A percentile compares a stretch with the other conserved stretches of the same genome.
phyloP scores from a whole-genome alignment of 2,888 invertebrate genomes.

The Tetranychus truncatus region DNA sequence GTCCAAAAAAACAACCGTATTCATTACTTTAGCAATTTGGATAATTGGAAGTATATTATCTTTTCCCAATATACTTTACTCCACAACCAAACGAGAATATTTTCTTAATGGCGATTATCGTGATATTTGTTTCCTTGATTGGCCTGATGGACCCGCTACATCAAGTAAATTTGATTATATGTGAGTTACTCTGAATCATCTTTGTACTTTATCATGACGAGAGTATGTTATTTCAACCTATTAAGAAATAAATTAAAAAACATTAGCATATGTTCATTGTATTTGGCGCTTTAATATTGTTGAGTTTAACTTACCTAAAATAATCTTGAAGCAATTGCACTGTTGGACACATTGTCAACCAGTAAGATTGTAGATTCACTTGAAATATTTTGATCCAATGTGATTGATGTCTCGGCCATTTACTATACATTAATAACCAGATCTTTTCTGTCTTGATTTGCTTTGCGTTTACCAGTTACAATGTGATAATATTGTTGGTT shows the following conservation, averaged over 20 bases:
- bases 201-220: background rate
- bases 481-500: conserved; percentile 56
- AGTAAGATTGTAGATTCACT: too few species aligned
- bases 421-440: too few species aligned
- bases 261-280: too few species aligned
- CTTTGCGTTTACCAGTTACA: conserved; percentile 44
- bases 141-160: conserved; percentile 26
- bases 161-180: conserved; percentile 23
- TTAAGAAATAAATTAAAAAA: too few species aligned
- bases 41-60: conserved; percentile 55
- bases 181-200: conserved; percentile 11
- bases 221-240: too few species aligned
- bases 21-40: conserved; percentile 70
- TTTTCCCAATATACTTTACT: conserved; percentile 53
- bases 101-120: conserved; percentile 19
- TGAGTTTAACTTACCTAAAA: too few species aligned
- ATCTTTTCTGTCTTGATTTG: too few species aligned
- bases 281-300: too few species aligned
- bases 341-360: too few species aligned
- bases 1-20: conserved; percentile 61
- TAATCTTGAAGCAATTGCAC: too few species aligned
- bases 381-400: too few species aligned
- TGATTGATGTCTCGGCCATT: too few species aligned
- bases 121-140: conserved; percentile 24
- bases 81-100: conserved; percentile 22